phyloP scores from a whole-genome alignment of 2,113 vertebrate genomes.

The Ceyx cyanopectus region DNA sequence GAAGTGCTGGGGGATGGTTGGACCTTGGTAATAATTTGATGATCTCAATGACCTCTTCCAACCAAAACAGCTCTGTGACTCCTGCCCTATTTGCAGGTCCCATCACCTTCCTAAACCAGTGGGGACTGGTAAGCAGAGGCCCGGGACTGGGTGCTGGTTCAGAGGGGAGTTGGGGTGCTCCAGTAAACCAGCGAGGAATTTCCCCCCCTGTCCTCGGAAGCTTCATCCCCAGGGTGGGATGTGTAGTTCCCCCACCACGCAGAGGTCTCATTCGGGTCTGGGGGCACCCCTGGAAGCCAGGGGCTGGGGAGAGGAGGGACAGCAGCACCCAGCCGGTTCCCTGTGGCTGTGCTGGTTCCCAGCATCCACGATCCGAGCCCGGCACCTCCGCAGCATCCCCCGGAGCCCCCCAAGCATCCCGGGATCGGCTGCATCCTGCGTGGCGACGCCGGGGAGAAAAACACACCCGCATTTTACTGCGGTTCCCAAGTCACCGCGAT shows the following conservation, averaged over 20 bases:
- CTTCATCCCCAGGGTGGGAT: background rate
- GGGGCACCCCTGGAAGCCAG: no score
- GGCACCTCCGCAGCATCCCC: background rate
- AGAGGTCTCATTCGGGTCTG: background rate
- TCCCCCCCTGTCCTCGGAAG: accelerated
- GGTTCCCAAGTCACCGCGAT: background rate
- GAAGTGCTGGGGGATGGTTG: no score
- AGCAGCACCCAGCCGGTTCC: background rate
- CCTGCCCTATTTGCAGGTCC: no score
- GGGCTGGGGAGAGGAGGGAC: background rate
- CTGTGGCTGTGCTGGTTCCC: background rate
- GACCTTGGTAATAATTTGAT: no score
- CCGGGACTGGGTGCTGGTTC: background rate
- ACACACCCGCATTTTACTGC: accelerated
- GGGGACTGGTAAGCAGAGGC: background rate
- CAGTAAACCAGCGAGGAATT: background rate
- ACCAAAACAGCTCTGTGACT: no score
- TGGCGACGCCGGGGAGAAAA: background rate
- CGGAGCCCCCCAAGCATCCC: accelerated
- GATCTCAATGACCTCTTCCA: no score
- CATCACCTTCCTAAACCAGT: accelerated
- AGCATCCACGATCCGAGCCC: accelerated
- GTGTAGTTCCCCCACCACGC: accelerated
- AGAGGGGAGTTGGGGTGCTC: background rate
- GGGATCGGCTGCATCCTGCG: accelerated